Evolutionary conservation across 2,797 vertebrate genomes (phyloP).

Genomic region (Acanthurus lineatus): DNA sequence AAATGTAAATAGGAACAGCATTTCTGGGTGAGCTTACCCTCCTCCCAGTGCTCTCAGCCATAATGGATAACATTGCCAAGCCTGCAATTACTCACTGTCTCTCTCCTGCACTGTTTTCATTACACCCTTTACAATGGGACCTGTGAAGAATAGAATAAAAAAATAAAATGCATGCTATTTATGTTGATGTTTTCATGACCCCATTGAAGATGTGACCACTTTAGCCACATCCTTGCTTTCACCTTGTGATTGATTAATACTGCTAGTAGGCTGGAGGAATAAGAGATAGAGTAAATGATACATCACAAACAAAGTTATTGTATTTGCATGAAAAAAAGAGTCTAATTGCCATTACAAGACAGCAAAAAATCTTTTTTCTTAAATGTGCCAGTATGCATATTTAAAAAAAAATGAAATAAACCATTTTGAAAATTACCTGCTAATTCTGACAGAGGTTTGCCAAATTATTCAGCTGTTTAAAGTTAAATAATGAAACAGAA

Average conservation of each 20-base stretch:
- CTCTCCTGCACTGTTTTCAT: constrained; percentile 78
- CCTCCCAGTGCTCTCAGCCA: constrained; percentile 65
- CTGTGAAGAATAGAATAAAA: constrained; percentile 23
- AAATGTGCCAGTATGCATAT: not conserved
- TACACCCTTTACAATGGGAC: constrained; percentile 74
- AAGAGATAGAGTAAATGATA: constrained; percentile 6
- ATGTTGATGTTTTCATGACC: constrained; percentile 62
- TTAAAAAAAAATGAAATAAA: not conserved
- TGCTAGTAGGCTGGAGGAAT: not conserved
- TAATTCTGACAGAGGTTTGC: not conserved
- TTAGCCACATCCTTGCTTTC: not conserved
- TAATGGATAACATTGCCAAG: constrained; percentile 83
- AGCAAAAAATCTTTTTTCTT: not conserved
- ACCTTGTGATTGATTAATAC: constrained; percentile 18
- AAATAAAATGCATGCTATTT: constrained; percentile 51
- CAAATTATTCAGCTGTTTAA: constrained; percentile 10
- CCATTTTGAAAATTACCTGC: not conserved
- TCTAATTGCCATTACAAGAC: not conserved
- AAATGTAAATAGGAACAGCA: constrained; percentile 85
- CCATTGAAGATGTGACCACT: constrained; percentile 38
- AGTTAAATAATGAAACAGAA: constrained; percentile 18
- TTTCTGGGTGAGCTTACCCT: constrained; percentile 68
- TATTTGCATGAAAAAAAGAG: not conserved
- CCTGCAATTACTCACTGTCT: constrained; percentile 86
- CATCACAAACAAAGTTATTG: constrained; percentile 1